Evolutionary conservation across 2,888 invertebrate species (phyloP), one percentile per base, ranked within the genome.

Genomic region (Pammene aurita): DNA sequence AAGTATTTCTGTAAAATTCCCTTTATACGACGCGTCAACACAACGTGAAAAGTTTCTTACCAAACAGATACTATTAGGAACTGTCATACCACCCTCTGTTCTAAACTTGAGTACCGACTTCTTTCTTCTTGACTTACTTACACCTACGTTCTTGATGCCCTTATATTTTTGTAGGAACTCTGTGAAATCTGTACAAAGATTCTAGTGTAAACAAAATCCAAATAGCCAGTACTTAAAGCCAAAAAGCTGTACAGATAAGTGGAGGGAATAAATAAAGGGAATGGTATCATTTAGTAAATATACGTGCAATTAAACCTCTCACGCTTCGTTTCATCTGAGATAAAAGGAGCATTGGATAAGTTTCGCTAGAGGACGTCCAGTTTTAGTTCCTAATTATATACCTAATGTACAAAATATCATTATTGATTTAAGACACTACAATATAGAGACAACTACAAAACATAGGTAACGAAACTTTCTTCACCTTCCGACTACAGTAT

Each of bases 201-300:
- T n/a, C 57, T 16, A 11, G 18, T 35, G n/a, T 38, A 14, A 18
- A 68, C 64, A 58, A 54, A 58, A 38, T 18, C 46, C 52, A 10
- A 69, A 69, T 69, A 64, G 68, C 38, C 52, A 35, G 65, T 60
- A 60, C 65, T 65, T 55, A 65, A 64, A 69, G 65, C 65, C 65
- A 69, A 57, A 58, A 69, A 60, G 54, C 60, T 55, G 54, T 55
- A 69, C 65, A 60, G 69, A 69, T 65, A 65, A 65, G 55, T 42
- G 58, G 34, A 65, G 55, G 54, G 48, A 69, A 69, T 69, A 69
- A 69, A 69, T 69, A 69, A 68, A 58, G 58, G 46, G 41, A 64
- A 68, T 64, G 63, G 65, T 65, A 55, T 69, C 69, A 69, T 69
- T 69, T 69, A 60, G 14, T 65, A 55, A 69, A 69, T 65, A 69